These are phyloP conservation scores for Aporophyla nigra DNA, from an alignment of 2,888 invertebrate genomes.

Conservation along the genomic window DNA sequence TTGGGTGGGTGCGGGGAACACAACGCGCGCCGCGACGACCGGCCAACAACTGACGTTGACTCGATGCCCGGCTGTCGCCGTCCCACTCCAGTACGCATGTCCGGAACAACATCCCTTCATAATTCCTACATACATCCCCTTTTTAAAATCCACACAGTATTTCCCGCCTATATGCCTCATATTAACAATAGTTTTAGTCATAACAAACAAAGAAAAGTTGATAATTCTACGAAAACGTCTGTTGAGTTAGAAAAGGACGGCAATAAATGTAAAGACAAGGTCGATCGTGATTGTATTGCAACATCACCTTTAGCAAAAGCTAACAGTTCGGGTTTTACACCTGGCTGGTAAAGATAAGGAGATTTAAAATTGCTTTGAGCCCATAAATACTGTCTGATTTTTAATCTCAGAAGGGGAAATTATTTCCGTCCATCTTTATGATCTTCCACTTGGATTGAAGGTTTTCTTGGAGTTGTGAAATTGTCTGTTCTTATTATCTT, in stretches of 20 bases:
- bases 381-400: conserved; percentile 71
- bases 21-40: conserved; percentile 82
- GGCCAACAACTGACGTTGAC: conserved; percentile 85
- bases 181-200: conserved; percentile 60
- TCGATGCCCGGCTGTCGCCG: conserved; percentile 79
- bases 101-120: conserved; percentile 85
- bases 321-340: conserved; percentile 80
- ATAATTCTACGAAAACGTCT: conserved; percentile 27
- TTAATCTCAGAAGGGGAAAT: conserved; percentile 62
- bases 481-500: not conserved
- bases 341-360: conserved; percentile 82
- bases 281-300: conserved; percentile 83
- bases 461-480: conserved; percentile 20
- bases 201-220: conserved; percentile 32
- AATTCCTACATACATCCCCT: conserved; percentile 77
- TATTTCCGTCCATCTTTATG: conserved; percentile 44
- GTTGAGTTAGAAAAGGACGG: conserved; percentile 73
- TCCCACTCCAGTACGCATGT: conserved; percentile 89
- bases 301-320: conserved; percentile 78
- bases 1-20: conserved; percentile 68
- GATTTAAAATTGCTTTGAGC: conserved; percentile 76
- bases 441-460: conserved; percentile 26
- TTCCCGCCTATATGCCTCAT: conserved; percentile 62
- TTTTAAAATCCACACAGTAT: conserved; percentile 66
- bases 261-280: conserved; percentile 77